phyloP scores from a whole-genome alignment of 2,113 vertebrate genomes.

The Canis aureus region DNA sequence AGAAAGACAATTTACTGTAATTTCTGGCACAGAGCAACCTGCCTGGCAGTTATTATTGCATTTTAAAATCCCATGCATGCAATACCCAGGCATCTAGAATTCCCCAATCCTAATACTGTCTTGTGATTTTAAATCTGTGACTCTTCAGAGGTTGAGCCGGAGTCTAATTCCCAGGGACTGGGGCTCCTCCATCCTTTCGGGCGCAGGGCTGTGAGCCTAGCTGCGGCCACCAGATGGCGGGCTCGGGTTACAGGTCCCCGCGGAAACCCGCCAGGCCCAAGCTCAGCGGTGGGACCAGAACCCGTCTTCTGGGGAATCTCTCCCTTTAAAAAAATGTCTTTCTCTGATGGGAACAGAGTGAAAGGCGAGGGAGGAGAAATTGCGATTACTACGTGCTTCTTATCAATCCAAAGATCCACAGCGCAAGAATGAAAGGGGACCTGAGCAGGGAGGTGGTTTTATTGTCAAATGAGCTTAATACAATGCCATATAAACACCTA shows the following conservation, averaged over 20 bases:
- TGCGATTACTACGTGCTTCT: constrained; percentile 29
- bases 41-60: background rate
- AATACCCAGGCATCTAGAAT: background rate
- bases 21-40: background rate
- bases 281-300: background rate
- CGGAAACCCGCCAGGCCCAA: accelerated
- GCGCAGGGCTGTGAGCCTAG: background rate
- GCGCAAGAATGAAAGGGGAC: constrained; percentile 26
- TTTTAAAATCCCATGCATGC: background rate
- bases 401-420: constrained; percentile 40
- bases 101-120: too few species aligned
- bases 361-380: background rate
- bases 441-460: background rate
- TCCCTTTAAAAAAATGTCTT: constrained; percentile 17
- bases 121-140: background rate
- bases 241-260: background rate
- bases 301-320: background rate
- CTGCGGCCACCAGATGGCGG: constrained; percentile 76
- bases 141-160: background rate
- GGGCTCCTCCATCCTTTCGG: background rate
- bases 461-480: background rate
- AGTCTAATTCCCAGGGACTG: background rate
- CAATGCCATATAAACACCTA: background rate
- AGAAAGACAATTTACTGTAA: background rate
- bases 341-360: background rate